Conservation (phyloP, 2,113 vertebrate species). For the Trochalopteron elliotii region DNA sequence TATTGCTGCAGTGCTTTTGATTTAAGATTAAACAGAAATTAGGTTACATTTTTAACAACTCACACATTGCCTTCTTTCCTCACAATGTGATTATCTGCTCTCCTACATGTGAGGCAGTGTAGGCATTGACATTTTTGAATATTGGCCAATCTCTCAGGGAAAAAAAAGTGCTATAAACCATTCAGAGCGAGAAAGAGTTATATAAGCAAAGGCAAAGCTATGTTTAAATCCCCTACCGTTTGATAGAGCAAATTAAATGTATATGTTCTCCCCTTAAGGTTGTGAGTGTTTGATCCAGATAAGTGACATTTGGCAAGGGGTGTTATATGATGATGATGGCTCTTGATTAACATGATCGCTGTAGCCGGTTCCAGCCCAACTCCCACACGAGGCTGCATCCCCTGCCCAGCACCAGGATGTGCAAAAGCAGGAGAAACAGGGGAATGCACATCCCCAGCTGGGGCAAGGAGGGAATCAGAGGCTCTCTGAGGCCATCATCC, state of each 20-base stretch:
- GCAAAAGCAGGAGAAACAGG: background rate
- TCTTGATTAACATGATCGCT: background rate
- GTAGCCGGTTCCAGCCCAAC: background rate
- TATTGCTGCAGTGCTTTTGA: background rate
- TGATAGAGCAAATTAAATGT: background rate
- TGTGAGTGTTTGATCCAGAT: background rate
- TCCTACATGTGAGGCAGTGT: background rate
- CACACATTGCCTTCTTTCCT: background rate
- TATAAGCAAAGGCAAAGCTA: background rate
- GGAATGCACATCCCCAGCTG: background rate
- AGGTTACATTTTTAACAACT: background rate
- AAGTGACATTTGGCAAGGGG: background rate
- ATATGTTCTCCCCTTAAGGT: background rate
- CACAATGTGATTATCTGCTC: background rate
- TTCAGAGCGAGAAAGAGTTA: background rate
- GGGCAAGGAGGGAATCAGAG: background rate
- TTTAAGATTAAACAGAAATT: background rate
- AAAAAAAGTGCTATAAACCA: background rate
- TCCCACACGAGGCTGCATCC: background rate
- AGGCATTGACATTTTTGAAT: background rate
- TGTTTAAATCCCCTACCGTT: background rate
- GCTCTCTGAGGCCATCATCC: background rate
- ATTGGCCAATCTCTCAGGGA: background rate
- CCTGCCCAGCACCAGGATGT: background rate
- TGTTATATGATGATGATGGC: background rate